Evolutionary conservation across 2,113 vertebrate genomes (phyloP), one percentile per base, ranked within the genome.

Genomic region (Micromys minutus): DNA sequence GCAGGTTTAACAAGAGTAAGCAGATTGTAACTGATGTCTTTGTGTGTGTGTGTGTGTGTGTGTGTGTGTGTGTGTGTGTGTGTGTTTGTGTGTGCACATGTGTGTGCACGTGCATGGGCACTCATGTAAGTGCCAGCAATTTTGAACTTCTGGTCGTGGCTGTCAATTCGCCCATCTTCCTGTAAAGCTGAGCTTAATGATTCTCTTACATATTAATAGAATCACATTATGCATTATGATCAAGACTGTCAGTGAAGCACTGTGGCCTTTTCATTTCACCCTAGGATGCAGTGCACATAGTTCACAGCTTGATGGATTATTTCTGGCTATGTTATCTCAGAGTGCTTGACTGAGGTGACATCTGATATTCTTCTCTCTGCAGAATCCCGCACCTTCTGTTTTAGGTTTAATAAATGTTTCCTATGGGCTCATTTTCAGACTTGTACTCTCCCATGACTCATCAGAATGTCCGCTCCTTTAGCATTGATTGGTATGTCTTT

Each of bases 391-490:
- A 31, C 29, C 63, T 65, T 65, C 63, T 31, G 29, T 65, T 65
- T 65, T 13, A 65, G 11, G 8, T 24, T 65, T 65, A 65, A 65
- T 65, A 65, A 31, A 65, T 65, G 63, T 65, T 31, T 65, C 31
- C 29, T 75, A 65, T 45, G 77, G 31, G 83, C 45, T 5, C 63
- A 81, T 10, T 91, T 81, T 91, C 91, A 93, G 45, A 83, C 21
- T 59, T 77, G 29, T 74, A 71, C 57, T 55, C 86, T 83, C 67
- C 85, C 19, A 67, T 76, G 91, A 74, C 36, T 92, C 85, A 74
- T 90, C 52, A 92, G 83, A 87, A 13, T 95, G 87, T 79, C 81
- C 63, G 59, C 42, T 95, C 52, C 90, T 87, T 95, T 93, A 95
- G 57, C 55, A 93, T 52, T 55, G 17, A 69, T 2, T 90, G 47